Evolutionary conservation across 2,888 invertebrate species (phyloP).

Genomic region (Idaea straminata): DNA sequence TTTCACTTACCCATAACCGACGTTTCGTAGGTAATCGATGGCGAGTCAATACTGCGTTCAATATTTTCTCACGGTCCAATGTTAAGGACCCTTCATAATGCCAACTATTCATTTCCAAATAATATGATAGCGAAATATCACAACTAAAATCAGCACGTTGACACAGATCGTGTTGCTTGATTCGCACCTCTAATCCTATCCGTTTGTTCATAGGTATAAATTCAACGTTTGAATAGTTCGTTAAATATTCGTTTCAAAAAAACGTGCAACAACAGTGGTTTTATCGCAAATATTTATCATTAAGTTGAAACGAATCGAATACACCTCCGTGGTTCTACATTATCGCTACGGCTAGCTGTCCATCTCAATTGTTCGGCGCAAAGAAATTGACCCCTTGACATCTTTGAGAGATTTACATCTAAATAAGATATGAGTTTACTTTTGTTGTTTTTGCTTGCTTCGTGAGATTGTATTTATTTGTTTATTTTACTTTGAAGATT

Average conservation of each 20-base stretch:
- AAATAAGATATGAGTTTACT: conserved; percentile 18
- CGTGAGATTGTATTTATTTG: neutral
- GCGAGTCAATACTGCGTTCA: conserved; percentile 40
- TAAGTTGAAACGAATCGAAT: conserved; percentile 27
- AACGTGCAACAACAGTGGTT: conserved; percentile 18
- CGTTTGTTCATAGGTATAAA: neutral
- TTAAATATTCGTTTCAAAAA: conserved; percentile 7
- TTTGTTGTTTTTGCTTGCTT: conserved; percentile 12
- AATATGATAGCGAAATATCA: neutral
- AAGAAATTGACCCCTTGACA: conserved; percentile 35
- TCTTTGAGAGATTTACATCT: conserved; percentile 17
- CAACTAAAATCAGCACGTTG: too few relatives aligned
- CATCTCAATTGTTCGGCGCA: conserved; percentile 34
- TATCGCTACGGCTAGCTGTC: conserved; percentile 36
- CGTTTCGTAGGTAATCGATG: conserved; percentile 36
- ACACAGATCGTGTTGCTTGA: too few relatives aligned
- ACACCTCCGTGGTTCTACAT: conserved; percentile 19
- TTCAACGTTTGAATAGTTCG: too few relatives aligned
- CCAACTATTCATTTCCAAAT: conserved; percentile 8
- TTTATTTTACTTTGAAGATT: neutral
- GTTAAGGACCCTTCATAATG: neutral
- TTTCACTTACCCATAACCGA: conserved; percentile 43
- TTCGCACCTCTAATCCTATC: neutral
- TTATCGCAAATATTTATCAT: conserved; percentile 19
- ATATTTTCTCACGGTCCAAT: conserved; percentile 40